Conservation (phyloP, 2,888 invertebrate species). For the Sycophila texana region DNA sequence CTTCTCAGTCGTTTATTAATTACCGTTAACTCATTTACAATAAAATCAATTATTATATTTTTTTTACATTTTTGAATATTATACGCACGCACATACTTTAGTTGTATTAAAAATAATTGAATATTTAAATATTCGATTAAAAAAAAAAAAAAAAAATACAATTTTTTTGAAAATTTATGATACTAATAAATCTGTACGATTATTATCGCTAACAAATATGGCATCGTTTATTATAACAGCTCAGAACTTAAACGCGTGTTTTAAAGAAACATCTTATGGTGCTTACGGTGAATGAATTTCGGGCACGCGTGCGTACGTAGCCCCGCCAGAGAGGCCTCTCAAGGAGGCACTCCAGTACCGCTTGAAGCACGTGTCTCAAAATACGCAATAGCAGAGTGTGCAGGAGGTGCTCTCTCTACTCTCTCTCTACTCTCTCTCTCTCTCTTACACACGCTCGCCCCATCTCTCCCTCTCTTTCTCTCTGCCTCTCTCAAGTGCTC, state of each 20-base stretch:
- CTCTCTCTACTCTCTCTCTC: not conserved
- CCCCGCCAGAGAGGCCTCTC: constrained; percentile 12
- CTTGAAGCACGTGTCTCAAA: constrained; percentile 58
- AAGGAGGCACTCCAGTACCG: constrained; percentile 50
- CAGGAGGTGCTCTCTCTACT: constrained; percentile 31
- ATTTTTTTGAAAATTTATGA: too few relatives aligned
- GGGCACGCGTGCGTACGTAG: constrained; percentile 10
- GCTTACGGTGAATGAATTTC: constrained; percentile 37
- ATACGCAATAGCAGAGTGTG: constrained; percentile 57
- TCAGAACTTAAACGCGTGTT: not conserved
- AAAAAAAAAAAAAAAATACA: too few relatives aligned
- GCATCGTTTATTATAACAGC: not conserved
- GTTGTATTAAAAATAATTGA: too few relatives aligned
- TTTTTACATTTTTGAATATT: too few relatives aligned
- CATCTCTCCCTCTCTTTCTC: constrained; percentile 32
- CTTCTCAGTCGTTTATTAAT: too few relatives aligned
- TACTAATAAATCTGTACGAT: too few relatives aligned
- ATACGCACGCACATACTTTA: too few relatives aligned
- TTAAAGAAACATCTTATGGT: constrained; percentile 11
- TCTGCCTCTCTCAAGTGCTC: not conserved
- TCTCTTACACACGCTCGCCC: constrained; percentile 22
- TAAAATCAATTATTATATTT: too few relatives aligned
- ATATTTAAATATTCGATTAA: too few relatives aligned
- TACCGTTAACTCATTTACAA: too few relatives aligned
- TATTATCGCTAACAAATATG: too few relatives aligned